Conservation (phyloP, 2,113 vertebrate species). For the Sceloporus tristichus region DNA sequence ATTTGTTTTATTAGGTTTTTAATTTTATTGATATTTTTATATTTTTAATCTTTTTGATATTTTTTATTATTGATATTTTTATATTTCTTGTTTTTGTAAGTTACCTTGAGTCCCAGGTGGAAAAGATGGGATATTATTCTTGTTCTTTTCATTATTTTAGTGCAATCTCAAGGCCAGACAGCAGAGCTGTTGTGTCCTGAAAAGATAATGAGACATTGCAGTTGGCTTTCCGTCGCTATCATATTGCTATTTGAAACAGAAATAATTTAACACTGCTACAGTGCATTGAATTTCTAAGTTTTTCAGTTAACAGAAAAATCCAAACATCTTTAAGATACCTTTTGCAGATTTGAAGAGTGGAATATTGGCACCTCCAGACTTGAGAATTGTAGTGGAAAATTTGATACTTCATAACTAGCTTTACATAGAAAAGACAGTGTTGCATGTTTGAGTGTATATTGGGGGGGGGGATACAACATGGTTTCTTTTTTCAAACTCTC, state of each 20-base stretch:
- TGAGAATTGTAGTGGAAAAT: not conserved
- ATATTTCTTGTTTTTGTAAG: too few relatives aligned
- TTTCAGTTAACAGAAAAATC: not conserved
- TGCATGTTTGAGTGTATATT: not conserved
- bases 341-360: conserved; percentile 11
- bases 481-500: too few relatives aligned
- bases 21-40: too few relatives aligned
- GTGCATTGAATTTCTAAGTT: not conserved
- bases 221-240: not conserved
- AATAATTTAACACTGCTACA: not conserved
- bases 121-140: too few relatives aligned
- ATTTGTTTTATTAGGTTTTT: too few relatives aligned
- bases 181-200: too few relatives aligned
- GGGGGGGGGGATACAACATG: not conserved
- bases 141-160: too few relatives aligned
- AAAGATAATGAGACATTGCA: not conserved
- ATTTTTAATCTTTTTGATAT: too few relatives aligned
- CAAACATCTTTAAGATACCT: not conserved
- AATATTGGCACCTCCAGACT: not conserved
- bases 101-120: too few relatives aligned
- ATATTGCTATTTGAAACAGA: conserved; percentile 2
- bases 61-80: too few relatives aligned
- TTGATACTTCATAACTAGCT: conserved; percentile 8
- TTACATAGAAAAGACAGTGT: conserved; percentile 5
- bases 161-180: too few relatives aligned